A percentile compares a stretch with the other conserved stretches of the same genome.
These are phyloP conservation scores for Caenorhabditis drosophilae DNA, from an alignment of 2,888 invertebrate species.

Conservation along the genomic window DNA sequence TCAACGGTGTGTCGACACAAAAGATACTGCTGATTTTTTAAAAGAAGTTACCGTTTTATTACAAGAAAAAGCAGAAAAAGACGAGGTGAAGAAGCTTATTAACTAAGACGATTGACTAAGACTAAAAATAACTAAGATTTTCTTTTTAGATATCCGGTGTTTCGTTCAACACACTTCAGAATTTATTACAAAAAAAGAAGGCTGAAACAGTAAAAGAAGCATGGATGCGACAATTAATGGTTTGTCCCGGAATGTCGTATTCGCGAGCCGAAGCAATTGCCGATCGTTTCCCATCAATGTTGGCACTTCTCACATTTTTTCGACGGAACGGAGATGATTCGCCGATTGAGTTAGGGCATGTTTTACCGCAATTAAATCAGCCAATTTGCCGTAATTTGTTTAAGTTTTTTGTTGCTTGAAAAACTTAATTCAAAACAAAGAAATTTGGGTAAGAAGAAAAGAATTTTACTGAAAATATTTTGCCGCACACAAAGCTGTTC, in stretches of 20 bases:
- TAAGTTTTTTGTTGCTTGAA: slow-evolving; percentile 35
- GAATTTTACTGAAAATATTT: no score
- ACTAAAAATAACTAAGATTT: background rate
- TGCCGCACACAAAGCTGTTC: no score
- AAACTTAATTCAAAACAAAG: background rate
- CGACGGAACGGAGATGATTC: slow-evolving; percentile 19
- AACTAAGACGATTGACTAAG: no score
- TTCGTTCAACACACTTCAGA: slow-evolving; percentile 56
- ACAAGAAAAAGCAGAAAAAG: slow-evolving; percentile 11
- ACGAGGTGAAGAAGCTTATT: no score
- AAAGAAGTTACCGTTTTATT: slow-evolving; percentile 47
- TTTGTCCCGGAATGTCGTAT: slow-evolving; percentile 55
- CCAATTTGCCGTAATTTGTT: slow-evolving; percentile 24
- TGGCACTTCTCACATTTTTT: slow-evolving; percentile 20
- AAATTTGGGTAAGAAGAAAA: background rate
- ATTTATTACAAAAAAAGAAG: slow-evolving; percentile 55
- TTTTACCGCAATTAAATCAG: slow-evolving; percentile 33
- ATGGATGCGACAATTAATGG: slow-evolving; percentile 65
- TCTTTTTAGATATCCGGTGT: slow-evolving; percentile 58
- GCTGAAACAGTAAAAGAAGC: slow-evolving; percentile 59
- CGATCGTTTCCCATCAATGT: slow-evolving; percentile 53
- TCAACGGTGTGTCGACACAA: slow-evolving; percentile 50
- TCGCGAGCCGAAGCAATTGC: slow-evolving; percentile 50
- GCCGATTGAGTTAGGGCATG: slow-evolving; percentile 10
- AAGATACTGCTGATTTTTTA: slow-evolving; percentile 63